These are phyloP conservation scores for Pluvialis apricaria DNA, from an alignment of 2,113 vertebrate genomes.

Conservation along the genomic window DNA sequence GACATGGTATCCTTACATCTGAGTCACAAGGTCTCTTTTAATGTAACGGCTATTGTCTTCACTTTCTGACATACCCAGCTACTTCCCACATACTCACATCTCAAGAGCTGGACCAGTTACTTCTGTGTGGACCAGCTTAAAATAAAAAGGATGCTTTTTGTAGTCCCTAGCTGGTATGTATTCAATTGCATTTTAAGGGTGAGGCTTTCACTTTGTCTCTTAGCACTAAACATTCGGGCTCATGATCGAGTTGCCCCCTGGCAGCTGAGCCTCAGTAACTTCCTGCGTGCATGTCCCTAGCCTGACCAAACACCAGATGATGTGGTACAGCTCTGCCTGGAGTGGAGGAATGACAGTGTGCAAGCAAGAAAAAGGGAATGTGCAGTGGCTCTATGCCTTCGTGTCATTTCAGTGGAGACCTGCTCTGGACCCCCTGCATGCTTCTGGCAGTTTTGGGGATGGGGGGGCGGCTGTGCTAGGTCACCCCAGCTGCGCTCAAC, in stretches of 20 bases:
- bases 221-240: background rate
- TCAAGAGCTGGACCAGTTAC: background rate
- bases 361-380: background rate
- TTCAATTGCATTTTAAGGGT: background rate
- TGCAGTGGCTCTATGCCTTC: background rate
- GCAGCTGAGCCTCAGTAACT: background rate
- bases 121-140: background rate
- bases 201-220: background rate
- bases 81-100: background rate
- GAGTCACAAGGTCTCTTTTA: background rate
- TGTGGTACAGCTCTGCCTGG: background rate
- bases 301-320: background rate
- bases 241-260: background rate
- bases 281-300: background rate
- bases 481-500: background rate
- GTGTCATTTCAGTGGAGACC: background rate
- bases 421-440: background rate
- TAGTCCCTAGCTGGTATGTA: background rate
- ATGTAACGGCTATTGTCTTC: background rate
- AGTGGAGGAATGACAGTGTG: background rate
- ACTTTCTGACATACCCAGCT: background rate
- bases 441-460: background rate
- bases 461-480: background rate
- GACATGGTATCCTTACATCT: background rate
- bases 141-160: background rate